Percentiles rank a stretch among this genome's conserved stretches.
These are phyloP conservation scores for Tapirus terrestris DNA, from an alignment of 2,113 vertebrate genomes.

Conservation along the genomic window DNA sequence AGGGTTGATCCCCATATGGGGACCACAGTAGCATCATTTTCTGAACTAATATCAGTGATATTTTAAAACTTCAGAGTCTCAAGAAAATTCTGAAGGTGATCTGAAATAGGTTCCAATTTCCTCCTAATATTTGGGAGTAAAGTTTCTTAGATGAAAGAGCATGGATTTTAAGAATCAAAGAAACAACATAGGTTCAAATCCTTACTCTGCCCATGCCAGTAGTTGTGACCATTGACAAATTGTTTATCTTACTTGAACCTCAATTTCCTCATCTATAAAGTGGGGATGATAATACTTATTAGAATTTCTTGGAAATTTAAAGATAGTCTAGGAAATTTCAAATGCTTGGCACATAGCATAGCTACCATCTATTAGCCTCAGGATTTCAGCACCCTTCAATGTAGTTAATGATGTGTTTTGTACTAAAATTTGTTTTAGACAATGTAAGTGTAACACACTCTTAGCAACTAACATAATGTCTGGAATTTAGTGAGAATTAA, in stretches of 20 bases:
- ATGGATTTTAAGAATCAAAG: constrained; percentile 12
- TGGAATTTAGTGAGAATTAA: neutral
- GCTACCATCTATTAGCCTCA: neutral
- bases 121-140: neutral
- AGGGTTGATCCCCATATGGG: neutral
- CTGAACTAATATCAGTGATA: neutral
- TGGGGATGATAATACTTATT: neutral
- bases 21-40: neutral
- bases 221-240: neutral
- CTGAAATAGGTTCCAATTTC: neutral
- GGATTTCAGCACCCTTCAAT: neutral
- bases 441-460: neutral
- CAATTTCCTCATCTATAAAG: neutral
- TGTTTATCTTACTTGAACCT: constrained; percentile 2
- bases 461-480: neutral
- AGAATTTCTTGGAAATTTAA: neutral
- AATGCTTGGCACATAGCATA: neutral
- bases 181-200: neutral
- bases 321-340: neutral
- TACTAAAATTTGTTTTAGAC: neutral
- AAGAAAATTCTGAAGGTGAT: neutral
- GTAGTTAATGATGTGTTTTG: neutral
- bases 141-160: neutral
- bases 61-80: neutral
- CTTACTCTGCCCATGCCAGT: neutral